phyloP scores from a whole-genome alignment of 2,888 invertebrate genomes.

The Gastracanthus pulcherrimus region DNA sequence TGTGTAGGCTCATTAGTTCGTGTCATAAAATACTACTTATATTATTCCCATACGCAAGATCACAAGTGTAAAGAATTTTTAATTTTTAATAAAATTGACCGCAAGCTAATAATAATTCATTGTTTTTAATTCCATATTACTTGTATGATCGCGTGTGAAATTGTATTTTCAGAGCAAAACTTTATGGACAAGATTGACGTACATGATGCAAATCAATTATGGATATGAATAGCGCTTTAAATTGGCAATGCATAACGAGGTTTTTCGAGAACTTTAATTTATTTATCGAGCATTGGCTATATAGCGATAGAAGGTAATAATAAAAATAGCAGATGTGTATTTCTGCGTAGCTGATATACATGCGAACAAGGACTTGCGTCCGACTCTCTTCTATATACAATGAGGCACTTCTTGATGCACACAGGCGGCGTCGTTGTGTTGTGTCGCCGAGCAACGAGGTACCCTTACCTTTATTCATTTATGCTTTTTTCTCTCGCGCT shows the following conservation, averaged over 20 bases:
- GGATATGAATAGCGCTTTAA: neutral
- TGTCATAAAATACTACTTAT: neutral
- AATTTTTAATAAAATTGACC: neutral
- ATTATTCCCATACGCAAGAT: neutral
- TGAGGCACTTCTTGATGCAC: conserved; percentile 40
- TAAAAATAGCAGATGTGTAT: conserved; percentile 38
- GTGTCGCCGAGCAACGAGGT: no score
- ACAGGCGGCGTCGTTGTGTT: neutral
- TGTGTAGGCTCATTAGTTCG: conserved; percentile 14
- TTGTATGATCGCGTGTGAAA: neutral
- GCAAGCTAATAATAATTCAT: conserved; percentile 16
- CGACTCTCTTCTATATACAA: conserved; percentile 3
- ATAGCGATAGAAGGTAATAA: neutral
- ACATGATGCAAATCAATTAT: conserved; percentile 31
- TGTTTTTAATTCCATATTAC: conserved; percentile 24
- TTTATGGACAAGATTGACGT: conserved; percentile 2
- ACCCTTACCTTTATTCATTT: conserved; percentile 28
- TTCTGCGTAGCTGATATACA: no score
- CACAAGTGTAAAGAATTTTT: neutral
- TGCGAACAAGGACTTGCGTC: neutral
- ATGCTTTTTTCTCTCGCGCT: neutral
- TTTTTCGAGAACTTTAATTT: conserved; percentile 24
- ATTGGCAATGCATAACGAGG: neutral
- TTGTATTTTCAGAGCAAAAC: neutral
- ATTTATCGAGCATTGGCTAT: conserved; percentile 30